Conservation (phyloP, 2,888 invertebrate species). For the Drosophila incognita region DNA sequence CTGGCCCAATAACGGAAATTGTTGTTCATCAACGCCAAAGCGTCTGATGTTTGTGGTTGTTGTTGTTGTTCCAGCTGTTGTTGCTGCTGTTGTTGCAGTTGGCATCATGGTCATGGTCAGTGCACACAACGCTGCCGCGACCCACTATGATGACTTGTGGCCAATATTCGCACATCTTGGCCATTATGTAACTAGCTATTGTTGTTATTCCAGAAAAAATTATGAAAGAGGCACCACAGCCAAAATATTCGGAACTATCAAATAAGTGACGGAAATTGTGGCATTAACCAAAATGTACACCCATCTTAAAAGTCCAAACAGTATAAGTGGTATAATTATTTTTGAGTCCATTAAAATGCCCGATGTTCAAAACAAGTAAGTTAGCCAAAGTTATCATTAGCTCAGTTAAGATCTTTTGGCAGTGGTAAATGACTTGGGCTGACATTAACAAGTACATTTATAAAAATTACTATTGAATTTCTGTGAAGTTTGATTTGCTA, state of each 20-base stretch:
- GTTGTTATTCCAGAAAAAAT: constrained; percentile 58
- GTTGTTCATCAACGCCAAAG: constrained; percentile 71
- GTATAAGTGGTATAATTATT: not conserved
- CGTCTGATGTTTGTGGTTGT: constrained; percentile 22
- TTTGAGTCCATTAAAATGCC: not conserved
- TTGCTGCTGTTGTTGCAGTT: constrained; percentile 24
- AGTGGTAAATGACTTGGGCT: not conserved
- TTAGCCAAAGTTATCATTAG: not conserved
- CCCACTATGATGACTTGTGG: constrained; percentile 61
- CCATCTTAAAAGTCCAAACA: constrained; percentile 24
- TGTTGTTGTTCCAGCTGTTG: constrained; percentile 18
- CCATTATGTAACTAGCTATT: constrained; percentile 69
- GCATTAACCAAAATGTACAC: constrained; percentile 42
- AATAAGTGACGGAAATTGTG: constrained; percentile 55
- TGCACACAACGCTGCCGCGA: constrained; percentile 64
- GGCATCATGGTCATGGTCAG: constrained; percentile 82
- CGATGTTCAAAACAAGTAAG: not conserved
- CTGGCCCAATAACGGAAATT: constrained; percentile 77
- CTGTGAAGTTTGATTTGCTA: not conserved
- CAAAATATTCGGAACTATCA: constrained; percentile 44
- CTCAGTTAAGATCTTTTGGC: not conserved
- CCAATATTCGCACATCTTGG: constrained; percentile 74
- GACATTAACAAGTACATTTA: not conserved
- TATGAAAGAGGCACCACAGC: constrained; percentile 63
- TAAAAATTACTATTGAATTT: not conserved